phyloP scores from a whole-genome alignment of 2,113 vertebrate genomes.

The Pica pica region DNA sequence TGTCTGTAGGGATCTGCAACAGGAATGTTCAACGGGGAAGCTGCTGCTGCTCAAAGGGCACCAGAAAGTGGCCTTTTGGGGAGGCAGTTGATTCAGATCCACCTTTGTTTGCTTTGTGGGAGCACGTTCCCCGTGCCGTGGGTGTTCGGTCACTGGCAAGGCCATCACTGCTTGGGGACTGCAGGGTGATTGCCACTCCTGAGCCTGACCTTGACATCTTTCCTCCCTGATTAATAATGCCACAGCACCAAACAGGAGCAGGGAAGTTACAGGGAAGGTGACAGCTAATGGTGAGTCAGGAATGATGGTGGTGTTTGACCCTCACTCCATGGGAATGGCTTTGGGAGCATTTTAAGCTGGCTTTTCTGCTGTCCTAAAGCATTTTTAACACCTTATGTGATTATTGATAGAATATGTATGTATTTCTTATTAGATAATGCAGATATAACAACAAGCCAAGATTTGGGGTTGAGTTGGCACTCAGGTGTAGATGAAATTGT shows the following conservation, averaged over 20 bases:
- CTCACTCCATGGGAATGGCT: not conserved
- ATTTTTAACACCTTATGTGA: not conserved
- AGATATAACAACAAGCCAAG: not conserved
- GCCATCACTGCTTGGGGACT: rapidly evolving
- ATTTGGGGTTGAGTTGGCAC: not conserved
- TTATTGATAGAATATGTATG: not conserved
- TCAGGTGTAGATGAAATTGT: not conserved
- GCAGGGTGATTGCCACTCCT: not conserved
- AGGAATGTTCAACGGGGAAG: not conserved
- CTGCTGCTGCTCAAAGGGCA: slow-evolving; percentile 5
- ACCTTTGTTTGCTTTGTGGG: slow-evolving; percentile 30
- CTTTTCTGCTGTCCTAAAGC: not conserved
- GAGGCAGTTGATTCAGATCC: not conserved
- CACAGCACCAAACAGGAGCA: not conserved
- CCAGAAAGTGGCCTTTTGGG: not conserved
- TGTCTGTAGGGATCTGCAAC: not conserved
- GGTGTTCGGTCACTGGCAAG: not conserved
- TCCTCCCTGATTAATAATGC: not conserved
- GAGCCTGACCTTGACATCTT: not conserved
- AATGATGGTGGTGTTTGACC: not conserved
- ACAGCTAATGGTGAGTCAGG: not conserved
- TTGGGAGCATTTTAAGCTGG: not conserved
- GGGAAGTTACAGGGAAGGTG: not conserved
- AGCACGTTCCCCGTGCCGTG: not conserved
- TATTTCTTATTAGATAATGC: not conserved